Evolutionary conservation across 64 coral and sea anemone species (phyloP).

Genomic region (Platygyra sinensis): DNA sequence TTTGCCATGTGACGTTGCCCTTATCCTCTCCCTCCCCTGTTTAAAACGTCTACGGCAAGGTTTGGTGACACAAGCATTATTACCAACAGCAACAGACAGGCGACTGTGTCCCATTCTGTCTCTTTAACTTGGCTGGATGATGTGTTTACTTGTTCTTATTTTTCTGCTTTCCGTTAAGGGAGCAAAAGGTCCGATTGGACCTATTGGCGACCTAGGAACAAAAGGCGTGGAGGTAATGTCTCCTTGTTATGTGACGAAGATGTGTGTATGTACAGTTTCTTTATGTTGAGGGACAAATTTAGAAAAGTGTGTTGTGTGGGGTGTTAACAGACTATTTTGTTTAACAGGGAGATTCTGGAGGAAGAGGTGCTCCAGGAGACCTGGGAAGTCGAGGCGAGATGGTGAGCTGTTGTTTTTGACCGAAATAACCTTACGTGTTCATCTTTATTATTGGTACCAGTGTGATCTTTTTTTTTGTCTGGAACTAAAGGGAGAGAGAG

Average conservation of each 20-base stretch:
- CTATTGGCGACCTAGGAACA: conserved; percentile 18
- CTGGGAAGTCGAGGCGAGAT: conserved; percentile 6
- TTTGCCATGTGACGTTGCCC: too few relatives aligned
- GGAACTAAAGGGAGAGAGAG: conserved; percentile 40
- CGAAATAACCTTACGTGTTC: background rate
- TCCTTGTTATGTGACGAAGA: background rate
- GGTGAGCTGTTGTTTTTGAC: conserved; percentile 8
- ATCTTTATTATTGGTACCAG: background rate
- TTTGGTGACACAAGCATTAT: background rate
- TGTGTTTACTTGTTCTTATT: background rate
- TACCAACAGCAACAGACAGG: background rate
- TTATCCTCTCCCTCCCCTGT: too few relatives aligned
- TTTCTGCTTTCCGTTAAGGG: conserved; percentile 34
- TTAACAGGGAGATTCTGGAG: conserved; percentile 34
- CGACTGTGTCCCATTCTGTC: background rate
- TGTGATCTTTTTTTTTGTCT: background rate
- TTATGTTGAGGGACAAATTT: background rate
- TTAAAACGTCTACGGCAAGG: too few relatives aligned
- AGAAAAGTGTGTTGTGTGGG: background rate
- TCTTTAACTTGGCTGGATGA: too few relatives aligned
- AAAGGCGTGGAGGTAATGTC: conserved; percentile 24
- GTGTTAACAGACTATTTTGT: background rate
- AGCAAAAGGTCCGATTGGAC: conserved; percentile 11
- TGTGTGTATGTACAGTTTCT: too few relatives aligned
- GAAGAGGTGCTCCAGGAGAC: conserved; percentile 5